These are phyloP conservation scores for Pteruthius melanotis DNA, from an alignment of 2,113 vertebrate species.

Conservation along the genomic window DNA sequence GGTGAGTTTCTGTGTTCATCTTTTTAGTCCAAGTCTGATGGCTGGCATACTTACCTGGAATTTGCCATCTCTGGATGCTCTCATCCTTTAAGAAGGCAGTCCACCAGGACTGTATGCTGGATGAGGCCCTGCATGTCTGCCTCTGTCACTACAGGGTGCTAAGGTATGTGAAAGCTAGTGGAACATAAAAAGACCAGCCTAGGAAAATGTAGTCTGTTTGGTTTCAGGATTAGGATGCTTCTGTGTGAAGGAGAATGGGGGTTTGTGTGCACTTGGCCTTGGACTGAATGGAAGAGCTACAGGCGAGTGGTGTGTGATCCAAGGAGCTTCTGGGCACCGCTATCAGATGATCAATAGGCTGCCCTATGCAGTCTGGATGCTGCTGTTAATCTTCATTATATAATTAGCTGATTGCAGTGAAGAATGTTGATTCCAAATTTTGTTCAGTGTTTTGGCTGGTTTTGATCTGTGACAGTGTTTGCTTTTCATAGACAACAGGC, in stretches of 20 bases:
- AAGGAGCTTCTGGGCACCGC: background rate
- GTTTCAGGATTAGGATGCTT: background rate
- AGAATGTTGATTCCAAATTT: background rate
- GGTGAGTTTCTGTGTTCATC: background rate
- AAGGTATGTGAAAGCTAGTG: background rate
- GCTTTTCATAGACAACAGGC: background rate
- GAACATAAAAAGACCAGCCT: background rate
- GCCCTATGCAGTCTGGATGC: background rate
- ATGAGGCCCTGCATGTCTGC: background rate
- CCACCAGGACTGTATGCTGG: background rate
- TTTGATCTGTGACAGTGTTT: background rate
- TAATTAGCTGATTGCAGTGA: background rate
- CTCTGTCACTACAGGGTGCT: background rate
- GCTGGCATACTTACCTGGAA: background rate
- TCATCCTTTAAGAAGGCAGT: background rate
- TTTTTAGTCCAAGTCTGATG: background rate
- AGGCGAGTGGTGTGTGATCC: background rate
- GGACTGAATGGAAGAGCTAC: background rate
- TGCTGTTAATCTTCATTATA: background rate
- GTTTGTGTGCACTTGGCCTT: background rate
- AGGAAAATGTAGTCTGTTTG: background rate
- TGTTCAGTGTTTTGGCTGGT: background rate
- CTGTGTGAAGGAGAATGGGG: rapidly evolving
- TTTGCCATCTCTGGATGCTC: background rate
- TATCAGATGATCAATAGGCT: background rate